Evolutionary conservation across 2,113 vertebrate species (phyloP).

Genomic region (Eolophus roseicapilla): DNA sequence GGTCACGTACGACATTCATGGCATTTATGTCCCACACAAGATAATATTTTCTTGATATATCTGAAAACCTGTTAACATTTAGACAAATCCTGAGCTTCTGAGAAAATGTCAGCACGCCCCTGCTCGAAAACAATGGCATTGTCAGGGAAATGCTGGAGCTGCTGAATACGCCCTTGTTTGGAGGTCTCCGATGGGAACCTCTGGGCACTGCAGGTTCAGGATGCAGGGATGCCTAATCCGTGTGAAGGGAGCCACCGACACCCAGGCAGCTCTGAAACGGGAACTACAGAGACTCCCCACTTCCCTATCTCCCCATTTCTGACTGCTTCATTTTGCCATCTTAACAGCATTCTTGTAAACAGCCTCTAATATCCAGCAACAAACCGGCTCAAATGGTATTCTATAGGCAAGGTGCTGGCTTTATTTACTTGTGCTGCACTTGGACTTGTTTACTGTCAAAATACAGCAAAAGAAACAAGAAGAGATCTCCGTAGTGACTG

Average conservation of each 20-base stretch:
- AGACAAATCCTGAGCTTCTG: not conserved
- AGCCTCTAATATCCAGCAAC: not conserved
- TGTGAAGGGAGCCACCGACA: not conserved
- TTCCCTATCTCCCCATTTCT: accelerated
- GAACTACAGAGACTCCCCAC: accelerated
- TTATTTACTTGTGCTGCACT: not conserved
- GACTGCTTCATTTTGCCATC: not conserved
- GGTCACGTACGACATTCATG: not conserved
- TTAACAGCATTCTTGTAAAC: not conserved
- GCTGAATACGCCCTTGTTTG: accelerated
- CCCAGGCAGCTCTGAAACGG: not conserved
- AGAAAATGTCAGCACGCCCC: not conserved
- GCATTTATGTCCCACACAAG: not conserved
- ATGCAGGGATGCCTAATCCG: accelerated
- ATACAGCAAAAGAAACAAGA: not conserved
- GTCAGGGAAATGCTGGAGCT: accelerated
- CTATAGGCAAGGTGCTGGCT: not conserved
- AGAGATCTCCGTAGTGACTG: not conserved
- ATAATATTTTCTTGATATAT: not conserved
- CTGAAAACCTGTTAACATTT: not conserved
- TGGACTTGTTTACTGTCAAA: not conserved
- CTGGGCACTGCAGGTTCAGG: accelerated
- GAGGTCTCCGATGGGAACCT: accelerated
- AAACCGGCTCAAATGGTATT: accelerated
- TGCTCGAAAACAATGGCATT: not conserved